Evolutionary conservation across 2,888 invertebrate species (phyloP), one percentile per base, ranked within the genome.

Genomic region (Heliconius ethilla): DNA sequence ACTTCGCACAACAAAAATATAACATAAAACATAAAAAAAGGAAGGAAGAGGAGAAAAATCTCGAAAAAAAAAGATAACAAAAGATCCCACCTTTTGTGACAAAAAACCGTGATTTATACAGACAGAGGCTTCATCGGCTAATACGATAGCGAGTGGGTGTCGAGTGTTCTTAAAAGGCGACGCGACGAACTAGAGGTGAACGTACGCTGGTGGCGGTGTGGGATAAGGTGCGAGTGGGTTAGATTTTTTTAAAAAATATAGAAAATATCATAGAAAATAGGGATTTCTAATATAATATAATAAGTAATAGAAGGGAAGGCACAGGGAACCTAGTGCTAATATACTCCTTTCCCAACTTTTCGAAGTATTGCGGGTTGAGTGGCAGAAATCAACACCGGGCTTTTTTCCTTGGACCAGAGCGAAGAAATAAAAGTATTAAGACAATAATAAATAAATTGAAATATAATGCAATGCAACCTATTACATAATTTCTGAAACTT

Each of bases 151-250:
- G 82, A 89, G 90, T 89, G 88, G 88, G 88, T 82, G 88, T 85
- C 75, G 84, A 88, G 89, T 85, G 88, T 81, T 83, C 87, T 86
- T 83, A 81, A 81, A 84, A 84, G 86, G 85, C 83, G 88, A 82
- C 88, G 88, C 87, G 88, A 88, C 89, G 82, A 80, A 75, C 88
- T 84, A 83, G 82, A 87, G 89, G 89, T 89, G 87, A 88, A 88
- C 83, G 87, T 84, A 86, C 88, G 70, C 84, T 83, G 78, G 77
- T n/a, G 73, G 70, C 75, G 81, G 78, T 82, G 82, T 81, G 84
- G 82, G 82, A 29, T 76, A 82, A 82, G 75, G 76, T 77, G 79
- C 13, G n/a, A 65, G 79, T 67, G 11, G 37, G n/a, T 27, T 63
- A 27, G 13, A 27, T 59, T 3, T 59, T 59, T 55, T n/a, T 0